These are phyloP conservation scores for Argyra leucocephala DNA, from an alignment of 2,888 invertebrate species.

Conservation along the genomic window DNA sequence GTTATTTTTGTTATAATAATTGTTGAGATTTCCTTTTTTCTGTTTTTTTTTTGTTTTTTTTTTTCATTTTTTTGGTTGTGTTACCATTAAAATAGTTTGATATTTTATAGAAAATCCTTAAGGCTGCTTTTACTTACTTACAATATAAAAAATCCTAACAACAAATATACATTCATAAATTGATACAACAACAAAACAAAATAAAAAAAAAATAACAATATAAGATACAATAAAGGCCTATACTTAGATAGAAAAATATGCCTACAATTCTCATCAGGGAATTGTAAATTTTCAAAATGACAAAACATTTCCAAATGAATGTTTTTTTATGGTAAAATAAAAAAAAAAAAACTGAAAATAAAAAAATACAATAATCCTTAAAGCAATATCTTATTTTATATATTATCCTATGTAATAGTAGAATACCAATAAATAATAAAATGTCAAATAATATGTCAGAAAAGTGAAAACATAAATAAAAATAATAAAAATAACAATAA, in stretches of 20 bases:
- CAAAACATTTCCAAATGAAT: not conserved
- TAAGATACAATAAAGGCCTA: not conserved
- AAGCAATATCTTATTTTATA: not conserved
- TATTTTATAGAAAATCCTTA: not conserved
- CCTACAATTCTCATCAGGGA: not conserved
- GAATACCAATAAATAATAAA: not conserved
- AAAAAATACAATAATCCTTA: not conserved
- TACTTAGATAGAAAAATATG: not conserved
- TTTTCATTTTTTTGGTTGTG: no score
- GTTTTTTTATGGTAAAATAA: no score
- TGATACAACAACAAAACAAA: not conserved
- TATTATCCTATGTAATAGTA: not conserved
- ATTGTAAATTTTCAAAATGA: not conserved
- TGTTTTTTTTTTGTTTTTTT: no score
- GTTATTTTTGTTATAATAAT: no score
- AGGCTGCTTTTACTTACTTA: no score
- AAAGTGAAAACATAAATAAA: not conserved
- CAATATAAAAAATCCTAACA: no score
- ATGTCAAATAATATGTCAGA: not conserved
- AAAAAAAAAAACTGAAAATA: no score
- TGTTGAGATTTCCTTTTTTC: no score
- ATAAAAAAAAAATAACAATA: not conserved
- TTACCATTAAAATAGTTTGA: not conserved
- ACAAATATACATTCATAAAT: not conserved
- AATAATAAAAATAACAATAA: not conserved